Base-by-base conservation (phyloP, 2,888 invertebrate species). In the Drosophila tanythrix region DNA sequence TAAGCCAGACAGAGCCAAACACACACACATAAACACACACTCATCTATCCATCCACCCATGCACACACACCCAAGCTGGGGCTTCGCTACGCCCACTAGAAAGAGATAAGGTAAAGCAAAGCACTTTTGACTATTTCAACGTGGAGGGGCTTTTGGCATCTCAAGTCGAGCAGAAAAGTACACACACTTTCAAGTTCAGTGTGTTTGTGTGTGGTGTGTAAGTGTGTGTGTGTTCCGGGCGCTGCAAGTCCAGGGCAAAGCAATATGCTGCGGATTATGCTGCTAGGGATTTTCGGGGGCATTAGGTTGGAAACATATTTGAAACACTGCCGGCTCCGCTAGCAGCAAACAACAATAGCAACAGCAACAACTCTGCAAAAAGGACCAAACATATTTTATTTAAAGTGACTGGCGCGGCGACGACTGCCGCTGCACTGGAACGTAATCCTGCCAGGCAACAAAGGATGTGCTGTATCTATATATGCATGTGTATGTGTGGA, bases 151-250 rank as follows among this genome's bases (percentile, higher is more conserved):
- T 76, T 86, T 80, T 78, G 80, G 83, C 76, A 86, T 84, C 84
- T 86, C 88, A 86, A 87, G 87, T 88, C 88, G 80, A 88, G 88
- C 88, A 87, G 86, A 88, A 88, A 88, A 88, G 83, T 88, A 88
- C 87, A 88, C 88, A 85, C 79, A 83, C 83, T 86, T 84, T 78
- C 79, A 79, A 85, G 79, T 81, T 68, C 25, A 59, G 38, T 67
- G 43, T 48, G 15, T 31, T 10, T 31, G 33, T 25, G 35, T 25
- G 35, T 55, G 21, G 21, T 53, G 21, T 33, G 31, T 21, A 21
- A 21, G 31, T 51, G 31, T 31, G 52, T 53, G 21, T 55, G 53
- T 55, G 35, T 43, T 59, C 51, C 67, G 53, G 35, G 52, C 38
- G 43, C 61, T 66, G 51, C 69, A 57, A 71, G 80, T 78, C 75